Base-by-base conservation (phyloP, 2,113 vertebrate species). In the Octodon degus region DNA sequence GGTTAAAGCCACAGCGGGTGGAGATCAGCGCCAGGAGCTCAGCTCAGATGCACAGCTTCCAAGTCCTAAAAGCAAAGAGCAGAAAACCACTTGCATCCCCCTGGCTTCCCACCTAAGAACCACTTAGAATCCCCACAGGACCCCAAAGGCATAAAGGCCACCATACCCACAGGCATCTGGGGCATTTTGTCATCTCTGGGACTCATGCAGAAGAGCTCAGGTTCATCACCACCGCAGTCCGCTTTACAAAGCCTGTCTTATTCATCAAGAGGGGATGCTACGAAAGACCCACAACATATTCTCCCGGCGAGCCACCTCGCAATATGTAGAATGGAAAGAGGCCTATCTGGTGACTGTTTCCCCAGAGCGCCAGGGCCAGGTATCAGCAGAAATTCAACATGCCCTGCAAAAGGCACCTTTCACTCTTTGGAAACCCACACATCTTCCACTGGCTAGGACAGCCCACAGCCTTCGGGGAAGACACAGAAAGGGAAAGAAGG, bases 351-450 rank as follows among this genome's bases (percentile, higher is more conserved):
- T 83, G 77, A 43, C 65, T 9, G 17, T 72, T 72, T 47, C 53
- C 82, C 92, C 70, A 11, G 60, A 11, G 80, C 2, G 1, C 34
- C 34, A 0, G 34, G 72, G 24, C 76, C 65, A 16, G 88, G 63
- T 47, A 14, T 55, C 67, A 6, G 67, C 77, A 86, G 70, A 84
- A 43, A 63, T n/a, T 43, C 76, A 85, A 70, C 7, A 1, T 22
- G 2, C 86, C 88, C 94, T 86, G 83, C 74, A 91, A 86, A 91
- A 62, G 30, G 62, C 58, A 34, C 65, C 88, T 83, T 47, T 68
- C 86, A 53, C 72, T 37, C 32, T 53, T 20, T 4, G n/a, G 16
- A 88, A 91, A 63, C 22, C 77, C 72, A 62, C 76, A 43, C 1
- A 0, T 25, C 87, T 40, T 63, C 85, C 81, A 47, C 5, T 0